phyloP scores from a whole-genome alignment of 2,797 vertebrate species.

The Protosalanx chinensis region DNA sequence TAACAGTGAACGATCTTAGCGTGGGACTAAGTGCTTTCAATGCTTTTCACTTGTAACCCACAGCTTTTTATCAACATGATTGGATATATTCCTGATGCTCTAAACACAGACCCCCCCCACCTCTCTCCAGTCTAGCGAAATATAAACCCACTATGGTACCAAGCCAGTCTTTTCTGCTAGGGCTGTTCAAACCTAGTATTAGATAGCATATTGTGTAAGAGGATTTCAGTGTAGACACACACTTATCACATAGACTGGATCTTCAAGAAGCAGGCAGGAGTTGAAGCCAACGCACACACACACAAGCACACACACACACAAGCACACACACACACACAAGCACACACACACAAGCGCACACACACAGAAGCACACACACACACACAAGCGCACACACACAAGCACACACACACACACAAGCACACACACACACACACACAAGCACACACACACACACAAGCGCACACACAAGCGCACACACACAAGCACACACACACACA shows the following conservation, averaged over 20 bases:
- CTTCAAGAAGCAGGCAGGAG: background rate
- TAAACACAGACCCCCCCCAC: background rate
- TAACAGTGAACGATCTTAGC: background rate
- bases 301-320: constrained; percentile 11
- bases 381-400: background rate
- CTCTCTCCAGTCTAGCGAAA: background rate
- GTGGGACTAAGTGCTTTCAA: background rate
- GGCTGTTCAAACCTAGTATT: background rate
- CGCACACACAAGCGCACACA: too few species aligned
- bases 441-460: constrained; percentile 16
- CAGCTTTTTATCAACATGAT: background rate
- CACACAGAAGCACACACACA: constrained; percentile 10
- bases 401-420: constrained; percentile 7
- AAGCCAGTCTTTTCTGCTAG: background rate
- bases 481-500: constrained; percentile 5
- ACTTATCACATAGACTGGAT: background rate
- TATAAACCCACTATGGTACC: too few species aligned
- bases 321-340: background rate
- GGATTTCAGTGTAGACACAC: background rate
- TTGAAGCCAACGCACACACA: background rate
- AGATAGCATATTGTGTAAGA: background rate
- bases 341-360: constrained; percentile 10
- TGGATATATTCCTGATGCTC: background rate
- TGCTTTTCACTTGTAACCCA: background rate
- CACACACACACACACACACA: constrained; percentile 6